These are phyloP conservation scores for Caracal caracal DNA, from an alignment of 2,113 vertebrate genomes.

Conservation along the genomic window DNA sequence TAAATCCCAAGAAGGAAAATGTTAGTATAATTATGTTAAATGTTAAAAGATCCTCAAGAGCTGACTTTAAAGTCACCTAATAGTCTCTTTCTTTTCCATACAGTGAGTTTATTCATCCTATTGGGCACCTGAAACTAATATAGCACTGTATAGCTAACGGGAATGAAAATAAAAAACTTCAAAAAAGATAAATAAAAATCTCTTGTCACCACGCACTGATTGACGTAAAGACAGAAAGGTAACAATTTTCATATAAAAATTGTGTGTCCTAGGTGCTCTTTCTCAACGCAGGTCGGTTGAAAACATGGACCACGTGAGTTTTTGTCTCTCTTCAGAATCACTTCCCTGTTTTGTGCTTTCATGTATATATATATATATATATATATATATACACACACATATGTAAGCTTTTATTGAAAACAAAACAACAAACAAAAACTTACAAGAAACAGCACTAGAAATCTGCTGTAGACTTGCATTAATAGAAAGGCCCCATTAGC, in stretches of 20 bases:
- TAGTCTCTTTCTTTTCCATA: background rate
- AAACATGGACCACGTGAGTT: background rate
- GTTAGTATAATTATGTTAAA: background rate
- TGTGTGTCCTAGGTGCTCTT: background rate
- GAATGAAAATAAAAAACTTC: background rate
- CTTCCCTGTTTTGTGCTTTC: background rate
- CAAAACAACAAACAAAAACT: background rate
- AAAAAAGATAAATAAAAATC: background rate
- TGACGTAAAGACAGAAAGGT: background rate
- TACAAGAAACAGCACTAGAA: background rate
- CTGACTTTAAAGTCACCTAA: background rate
- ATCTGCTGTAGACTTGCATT: background rate
- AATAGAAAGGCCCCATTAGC: background rate
- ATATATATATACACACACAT: background rate
- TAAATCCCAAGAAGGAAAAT: background rate
- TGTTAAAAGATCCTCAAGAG: background rate
- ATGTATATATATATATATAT: background rate
- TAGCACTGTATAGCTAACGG: background rate
- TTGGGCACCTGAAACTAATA: background rate
- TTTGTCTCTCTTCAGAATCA: background rate
- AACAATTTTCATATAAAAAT: background rate
- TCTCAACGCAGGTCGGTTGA: background rate
- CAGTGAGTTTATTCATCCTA: background rate
- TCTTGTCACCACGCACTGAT: background rate
- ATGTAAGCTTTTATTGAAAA: background rate